Evolutionary conservation across 92 coral and sea anemone genomes (phyloP).

Genomic region (Actinernus sp.): DNA sequence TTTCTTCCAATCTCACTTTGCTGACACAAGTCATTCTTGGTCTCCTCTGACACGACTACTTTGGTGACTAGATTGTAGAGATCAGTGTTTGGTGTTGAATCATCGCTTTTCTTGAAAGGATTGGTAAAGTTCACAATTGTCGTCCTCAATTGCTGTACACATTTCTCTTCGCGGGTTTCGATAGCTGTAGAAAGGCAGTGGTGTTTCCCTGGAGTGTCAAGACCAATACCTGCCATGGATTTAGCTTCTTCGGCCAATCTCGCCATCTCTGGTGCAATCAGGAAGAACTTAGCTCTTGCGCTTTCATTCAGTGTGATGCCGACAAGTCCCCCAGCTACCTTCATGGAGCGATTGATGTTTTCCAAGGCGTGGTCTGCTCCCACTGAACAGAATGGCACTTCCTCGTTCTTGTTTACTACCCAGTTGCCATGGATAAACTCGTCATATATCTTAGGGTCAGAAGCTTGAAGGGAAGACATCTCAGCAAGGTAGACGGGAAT

Average conservation of each 20-base stretch:
- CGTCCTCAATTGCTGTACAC: conserved; percentile 26
- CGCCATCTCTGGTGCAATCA: conserved; percentile 60
- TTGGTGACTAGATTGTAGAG: conserved; percentile 60
- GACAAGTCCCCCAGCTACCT: conserved; percentile 43
- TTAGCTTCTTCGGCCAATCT: conserved; percentile 61
- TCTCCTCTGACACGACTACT: conserved; percentile 36
- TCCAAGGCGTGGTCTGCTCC: conserved; percentile 66
- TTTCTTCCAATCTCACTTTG: conserved; percentile 19
- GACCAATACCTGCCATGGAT: conserved; percentile 53
- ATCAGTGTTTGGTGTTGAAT: conserved; percentile 33
- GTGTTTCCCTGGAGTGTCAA: conserved; percentile 25
- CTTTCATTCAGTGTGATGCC: conserved; percentile 62
- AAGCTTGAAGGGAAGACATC: conserved; percentile 30
- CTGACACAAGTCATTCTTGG: conserved; percentile 20
- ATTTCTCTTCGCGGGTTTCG: conserved; percentile 51
- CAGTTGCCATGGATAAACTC: conserved; percentile 48
- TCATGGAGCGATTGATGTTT: conserved; percentile 41
- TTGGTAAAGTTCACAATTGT: conserved; percentile 53
- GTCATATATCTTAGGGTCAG: conserved; percentile 44
- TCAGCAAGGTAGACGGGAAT: conserved; percentile 64
- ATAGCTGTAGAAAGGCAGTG: conserved; percentile 49
- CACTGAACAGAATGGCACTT: conserved; percentile 59
- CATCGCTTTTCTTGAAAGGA: no score
- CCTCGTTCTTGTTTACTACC: conserved; percentile 51
- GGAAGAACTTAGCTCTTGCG: conserved; percentile 60